phyloP scores from a whole-genome alignment of 2,888 invertebrate species.

The Metalampra italica region DNA sequence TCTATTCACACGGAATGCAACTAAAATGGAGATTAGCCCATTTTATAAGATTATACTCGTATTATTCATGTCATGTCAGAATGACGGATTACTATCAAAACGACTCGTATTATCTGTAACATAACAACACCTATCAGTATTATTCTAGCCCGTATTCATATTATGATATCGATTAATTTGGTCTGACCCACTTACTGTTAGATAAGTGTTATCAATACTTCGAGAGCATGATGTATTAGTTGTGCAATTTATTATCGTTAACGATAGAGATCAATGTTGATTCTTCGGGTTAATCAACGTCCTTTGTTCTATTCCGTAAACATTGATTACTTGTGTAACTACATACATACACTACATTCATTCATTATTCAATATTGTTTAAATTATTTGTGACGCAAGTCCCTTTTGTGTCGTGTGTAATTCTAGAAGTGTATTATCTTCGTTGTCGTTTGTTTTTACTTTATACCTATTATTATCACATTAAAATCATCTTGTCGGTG shows the following conservation, averaged over 20 bases:
- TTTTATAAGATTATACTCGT: too few relatives aligned
- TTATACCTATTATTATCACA: background rate
- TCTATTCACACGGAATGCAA: too few relatives aligned
- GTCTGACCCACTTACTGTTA: constrained; percentile 60
- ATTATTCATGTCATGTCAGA: constrained; percentile 16
- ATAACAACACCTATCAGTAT: constrained; percentile 19
- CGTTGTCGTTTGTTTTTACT: constrained; percentile 22
- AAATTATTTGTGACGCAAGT: constrained; percentile 41
- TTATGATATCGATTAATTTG: constrained; percentile 39
- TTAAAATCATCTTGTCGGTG: constrained; percentile 18
- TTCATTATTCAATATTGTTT: constrained; percentile 37
- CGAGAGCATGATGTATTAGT: constrained; percentile 46
- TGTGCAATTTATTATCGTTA: constrained; percentile 56
- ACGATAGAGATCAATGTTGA: constrained; percentile 42
- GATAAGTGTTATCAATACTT: constrained; percentile 59
- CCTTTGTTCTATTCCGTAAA: constrained; percentile 45
- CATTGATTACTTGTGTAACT: constrained; percentile 24
- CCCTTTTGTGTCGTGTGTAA: constrained; percentile 28
- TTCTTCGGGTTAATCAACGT: constrained; percentile 52
- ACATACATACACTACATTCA: constrained; percentile 32
- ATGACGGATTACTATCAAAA: constrained; percentile 30
- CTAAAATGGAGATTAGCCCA: too few relatives aligned
- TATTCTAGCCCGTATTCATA: constrained; percentile 15
- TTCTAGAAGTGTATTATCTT: constrained; percentile 25
- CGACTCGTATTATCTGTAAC: constrained; percentile 27